These are phyloP conservation scores for Pogonognathellus flavescens DNA, from an alignment of 1,140 invertebrate genomes.

Conservation along the genomic window DNA sequence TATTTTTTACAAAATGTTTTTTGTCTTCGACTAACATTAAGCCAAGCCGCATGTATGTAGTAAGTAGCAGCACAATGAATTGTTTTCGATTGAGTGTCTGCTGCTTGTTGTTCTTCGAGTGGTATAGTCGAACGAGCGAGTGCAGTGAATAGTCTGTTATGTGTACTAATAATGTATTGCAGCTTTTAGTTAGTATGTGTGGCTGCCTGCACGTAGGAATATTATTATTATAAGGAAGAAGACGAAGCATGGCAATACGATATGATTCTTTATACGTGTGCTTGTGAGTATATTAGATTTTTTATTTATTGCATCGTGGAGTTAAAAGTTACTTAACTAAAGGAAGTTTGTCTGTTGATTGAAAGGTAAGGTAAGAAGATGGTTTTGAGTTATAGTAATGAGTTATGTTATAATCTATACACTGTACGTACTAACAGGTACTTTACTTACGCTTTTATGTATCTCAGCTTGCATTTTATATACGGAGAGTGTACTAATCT, in stretches of 20 bases:
- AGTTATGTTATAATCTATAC: background rate
- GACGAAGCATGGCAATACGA: too few species aligned
- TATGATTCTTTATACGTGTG: too few species aligned
- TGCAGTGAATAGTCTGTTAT: too few species aligned
- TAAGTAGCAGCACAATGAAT: constrained; percentile 29
- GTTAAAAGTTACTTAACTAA: background rate
- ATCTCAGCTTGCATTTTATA: background rate
- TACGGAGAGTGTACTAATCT: too few species aligned
- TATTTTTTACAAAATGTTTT: constrained; percentile 36
- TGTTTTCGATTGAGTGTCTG: constrained; percentile 30
- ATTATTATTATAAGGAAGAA: too few species aligned
- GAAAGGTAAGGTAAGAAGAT: constrained; percentile 33
- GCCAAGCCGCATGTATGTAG: background rate
- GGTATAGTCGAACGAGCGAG: too few species aligned
- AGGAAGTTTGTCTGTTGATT: constrained; percentile 14
- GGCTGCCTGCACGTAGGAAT: too few species aligned
- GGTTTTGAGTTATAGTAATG: constrained; percentile 20
- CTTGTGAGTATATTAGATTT: background rate
- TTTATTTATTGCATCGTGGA: constrained; percentile 10
- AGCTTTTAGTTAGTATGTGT: background rate
- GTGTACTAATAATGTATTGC: background rate
- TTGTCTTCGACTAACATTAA: background rate
- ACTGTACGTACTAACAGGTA: background rate
- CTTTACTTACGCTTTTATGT: background rate
- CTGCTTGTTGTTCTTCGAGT: background rate